Base-by-base conservation (phyloP, 2,113 vertebrate genomes). In the Nothobranchius kuhntae region DNA sequence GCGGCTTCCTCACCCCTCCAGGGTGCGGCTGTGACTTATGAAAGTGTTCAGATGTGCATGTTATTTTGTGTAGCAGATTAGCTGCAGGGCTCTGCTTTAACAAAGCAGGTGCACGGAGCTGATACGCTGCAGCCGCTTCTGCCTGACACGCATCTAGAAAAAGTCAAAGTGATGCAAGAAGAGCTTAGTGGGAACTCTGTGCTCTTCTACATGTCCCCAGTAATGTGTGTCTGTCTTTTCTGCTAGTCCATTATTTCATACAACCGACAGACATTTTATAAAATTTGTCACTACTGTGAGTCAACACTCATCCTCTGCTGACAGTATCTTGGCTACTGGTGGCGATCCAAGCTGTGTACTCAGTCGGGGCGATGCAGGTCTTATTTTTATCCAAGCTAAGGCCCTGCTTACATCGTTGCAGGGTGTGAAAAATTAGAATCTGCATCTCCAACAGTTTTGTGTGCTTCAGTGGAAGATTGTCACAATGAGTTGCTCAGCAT, bases 11-110 rank as follows among this genome's bases (percentile, higher is more conserved):
- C 74, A 80, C 78, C 84, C 80, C 83, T 85, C 52, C 2, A 15
- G 77, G 77, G 70, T 65, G 83, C 53, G 75, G 82, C 71, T 81
- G 56, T 68, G 75, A 84, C 69, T 85, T 81, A 75, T 63, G 73
- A 79, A 78, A 78, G 80, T 86, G 78, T 87, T 89, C 58, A 77
- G 77, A 86, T 83, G 83, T 84, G 84, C 74, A 73, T 61, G 75
- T 88, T 79, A 74, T 80, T 71, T 67, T 73, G 82, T 78, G 84
- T 74, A 83, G 81, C 82, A 85, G 76, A 87, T 91, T 83, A 78
- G 77, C 82, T 65, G 60, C 61, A 75, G 83, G 76, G 80, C 73
- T 11, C 63, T 69, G 65, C 80, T 81, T 77, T 75, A 70, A 86
- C 82, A 81, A 81, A 77, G 71, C 63, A 73, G 65, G 73, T 46